These are phyloP conservation scores for Notamacropus eugenii DNA, from an alignment of 2,797 vertebrate genomes.

Conservation along the genomic window DNA sequence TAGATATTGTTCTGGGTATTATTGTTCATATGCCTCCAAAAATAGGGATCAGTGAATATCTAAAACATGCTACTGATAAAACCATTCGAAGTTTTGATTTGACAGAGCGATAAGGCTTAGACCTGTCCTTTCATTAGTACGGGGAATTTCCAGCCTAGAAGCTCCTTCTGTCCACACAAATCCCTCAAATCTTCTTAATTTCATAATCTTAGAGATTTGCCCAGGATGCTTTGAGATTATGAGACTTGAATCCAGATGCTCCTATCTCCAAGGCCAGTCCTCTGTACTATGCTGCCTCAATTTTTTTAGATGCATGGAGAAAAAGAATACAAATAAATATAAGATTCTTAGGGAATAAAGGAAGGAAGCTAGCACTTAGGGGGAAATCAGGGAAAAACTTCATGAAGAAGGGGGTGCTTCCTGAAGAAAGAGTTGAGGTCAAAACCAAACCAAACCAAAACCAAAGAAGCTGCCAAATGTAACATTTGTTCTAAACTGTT, in stretches of 20 bases:
- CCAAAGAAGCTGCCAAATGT: background rate
- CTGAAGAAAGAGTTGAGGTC: background rate
- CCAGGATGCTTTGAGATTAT: background rate
- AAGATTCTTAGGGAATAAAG: background rate
- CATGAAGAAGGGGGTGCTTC: background rate
- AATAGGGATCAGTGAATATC: constrained; percentile 23
- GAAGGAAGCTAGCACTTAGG: background rate
- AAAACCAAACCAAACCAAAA: background rate
- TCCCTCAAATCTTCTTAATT: background rate
- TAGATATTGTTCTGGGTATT: background rate
- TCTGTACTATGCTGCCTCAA: background rate
- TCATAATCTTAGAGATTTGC: background rate
- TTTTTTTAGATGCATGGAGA: background rate
- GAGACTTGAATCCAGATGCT: background rate
- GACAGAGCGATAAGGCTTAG: background rate
- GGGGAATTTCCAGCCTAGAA: background rate
- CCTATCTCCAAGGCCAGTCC: background rate
- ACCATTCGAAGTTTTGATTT: background rate
- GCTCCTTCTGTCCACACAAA: background rate
- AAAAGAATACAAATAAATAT: background rate
- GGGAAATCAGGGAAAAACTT: background rate
- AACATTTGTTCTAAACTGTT: background rate
- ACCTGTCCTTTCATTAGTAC: background rate
- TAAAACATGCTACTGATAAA: constrained; percentile 18
- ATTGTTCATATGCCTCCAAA: background rate